Base-by-base conservation (phyloP, 2,888 invertebrate species). In the Philopedon plagiatum region DNA sequence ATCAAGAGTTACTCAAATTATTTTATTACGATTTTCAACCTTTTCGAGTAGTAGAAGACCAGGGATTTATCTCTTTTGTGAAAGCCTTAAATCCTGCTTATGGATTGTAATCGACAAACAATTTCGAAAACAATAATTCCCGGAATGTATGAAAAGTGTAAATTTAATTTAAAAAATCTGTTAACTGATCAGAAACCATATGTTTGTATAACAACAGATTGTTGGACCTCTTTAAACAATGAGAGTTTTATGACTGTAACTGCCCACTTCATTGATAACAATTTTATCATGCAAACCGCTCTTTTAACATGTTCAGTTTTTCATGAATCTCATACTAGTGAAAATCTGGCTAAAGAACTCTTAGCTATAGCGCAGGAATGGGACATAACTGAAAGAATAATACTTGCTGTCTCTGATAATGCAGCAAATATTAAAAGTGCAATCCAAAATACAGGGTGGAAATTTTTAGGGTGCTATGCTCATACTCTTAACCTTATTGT, bases 201-300 rank as follows among this genome's bases (percentile, higher is more conserved):
- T 64, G 74, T 80, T 71, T 77, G 72, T 46, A 58, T 79, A 61
- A 80, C 79, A 56, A 82, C 80, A 21, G 81, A 82, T 75, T 76
- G 75, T 21, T 82, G 81, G 79, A 82, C 81, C 21, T 82, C 82
- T 57, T 62, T 70, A 21, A 79, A 75, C 66, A 79, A 76, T 51
- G 79, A 81, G 37, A 78, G 77, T 60, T 81, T 73, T 73, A 77
- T 80, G 46, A 78, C 77, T 29, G 76, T 81, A 19, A 82, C 80
- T 46, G 77, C 74, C 18, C 80, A 82, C 75, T 82, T 76, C 72
- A 69, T 81, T 41, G 68, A 70, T 69, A 32, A 64, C 11, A 23
- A 75, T 19, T 76, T 72, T 69, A 57, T 70, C 57, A 56, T 80
- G 49, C 41, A 75, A 58, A 71, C 79, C 23, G 49, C 69, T 21